Evolutionary conservation across 2,888 invertebrate species (phyloP), one percentile per base, ranked within the genome.

Genomic region (Sminthurinus aureus): DNA sequence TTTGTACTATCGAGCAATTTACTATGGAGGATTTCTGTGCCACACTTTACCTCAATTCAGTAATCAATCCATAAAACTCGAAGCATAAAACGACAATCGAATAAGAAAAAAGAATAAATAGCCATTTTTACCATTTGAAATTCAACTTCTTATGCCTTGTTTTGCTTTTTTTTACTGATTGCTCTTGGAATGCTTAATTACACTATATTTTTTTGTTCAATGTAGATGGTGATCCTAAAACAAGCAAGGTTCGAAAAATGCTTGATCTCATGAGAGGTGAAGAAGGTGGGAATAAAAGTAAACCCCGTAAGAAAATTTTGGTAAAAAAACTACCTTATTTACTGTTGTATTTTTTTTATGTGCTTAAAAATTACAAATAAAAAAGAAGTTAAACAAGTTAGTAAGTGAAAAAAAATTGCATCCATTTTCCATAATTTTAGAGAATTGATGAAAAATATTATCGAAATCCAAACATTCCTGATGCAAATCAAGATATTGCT

Each of bases 381-480:
- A n/a, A n/a, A n/a, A n/a, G n/a, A n/a, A n/a, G n/a, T n/a, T n/a
- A n/a, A n/a, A n/a, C n/a, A n/a, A n/a, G n/a, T 58, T 58, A 12
- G 15, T 58, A 58, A 58, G 9, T 69, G n/a, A 69, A 69, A 69
- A 75, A 79, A 22, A n/a, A n/a, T n/a, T n/a, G n/a, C n/a, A n/a
- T n/a, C n/a, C n/a, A n/a, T 77, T 81, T 58, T 79, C 24, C 15
- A 69, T 52, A 26, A 50, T 78, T 18, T 18, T 22, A 85, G 83
- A 84, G 85, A 84, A 87, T 88, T 50, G 82, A 85, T n/a, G 87
- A 88, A 76, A 87, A 87, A 67, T 88, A 85, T 78, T 51, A 84
- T 15, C 85, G 88, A 12, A 78, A 85, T 66, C 85, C 85, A 13
- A 24, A 20, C 0, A 85, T 71, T 0, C 67, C 84, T 12, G 82